phyloP scores from a whole-genome alignment of 2,113 vertebrate species.

The Pseudonaja textilis region DNA sequence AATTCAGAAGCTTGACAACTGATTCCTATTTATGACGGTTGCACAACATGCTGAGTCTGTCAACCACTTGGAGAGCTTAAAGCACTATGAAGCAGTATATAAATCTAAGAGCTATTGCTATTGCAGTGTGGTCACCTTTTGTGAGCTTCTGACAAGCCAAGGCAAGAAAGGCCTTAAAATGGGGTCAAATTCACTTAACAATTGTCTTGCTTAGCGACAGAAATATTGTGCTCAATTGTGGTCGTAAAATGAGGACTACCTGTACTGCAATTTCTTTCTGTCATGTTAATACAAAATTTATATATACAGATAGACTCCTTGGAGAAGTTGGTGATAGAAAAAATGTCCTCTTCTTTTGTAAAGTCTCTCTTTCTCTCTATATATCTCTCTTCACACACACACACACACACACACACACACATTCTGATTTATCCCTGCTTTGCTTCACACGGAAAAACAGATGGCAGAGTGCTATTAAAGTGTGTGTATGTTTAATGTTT shows the following conservation, averaged over 20 bases:
- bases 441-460: not conserved
- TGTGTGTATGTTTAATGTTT: not conserved
- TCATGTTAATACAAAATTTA: not conserved
- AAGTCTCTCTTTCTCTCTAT: not conserved
- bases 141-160: not conserved
- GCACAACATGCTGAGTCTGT: no score
- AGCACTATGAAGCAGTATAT: no score
- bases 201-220: not conserved
- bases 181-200: not conserved
- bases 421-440: not conserved
- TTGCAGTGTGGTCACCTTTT: not conserved
- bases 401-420: not conserved
- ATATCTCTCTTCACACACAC: no score
- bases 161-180: not conserved
- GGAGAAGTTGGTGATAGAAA: not conserved
- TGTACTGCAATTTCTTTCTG: not conserved
- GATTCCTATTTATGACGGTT: not conserved
- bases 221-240: not conserved
- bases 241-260: not conserved
- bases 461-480: not conserved
- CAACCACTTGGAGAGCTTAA: no score
- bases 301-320: not conserved
- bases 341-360: not conserved
- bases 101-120: not conserved
- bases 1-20: not conserved